Conservation (phyloP, 2,113 vertebrate genomes). For the Psilopogon haemacephalus region DNA sequence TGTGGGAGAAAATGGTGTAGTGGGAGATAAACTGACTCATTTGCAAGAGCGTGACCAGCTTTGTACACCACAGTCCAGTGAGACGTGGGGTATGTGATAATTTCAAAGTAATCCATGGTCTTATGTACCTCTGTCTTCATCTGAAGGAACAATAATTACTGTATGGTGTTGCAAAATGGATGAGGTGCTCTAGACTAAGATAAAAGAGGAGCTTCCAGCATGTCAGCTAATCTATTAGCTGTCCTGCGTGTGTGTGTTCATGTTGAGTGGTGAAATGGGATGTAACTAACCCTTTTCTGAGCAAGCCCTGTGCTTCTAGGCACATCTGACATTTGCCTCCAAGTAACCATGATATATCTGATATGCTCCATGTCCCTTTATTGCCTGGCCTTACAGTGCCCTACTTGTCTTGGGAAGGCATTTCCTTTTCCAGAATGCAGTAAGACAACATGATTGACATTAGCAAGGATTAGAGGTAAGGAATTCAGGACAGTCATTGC, state of each 20-base stretch:
- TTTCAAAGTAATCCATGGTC: background rate
- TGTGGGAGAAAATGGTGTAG: background rate
- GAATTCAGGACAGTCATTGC: background rate
- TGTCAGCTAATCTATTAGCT: background rate
- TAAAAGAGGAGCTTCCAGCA: background rate
- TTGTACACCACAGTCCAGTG: background rate
- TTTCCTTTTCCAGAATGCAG: background rate
- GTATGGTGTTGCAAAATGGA: background rate
- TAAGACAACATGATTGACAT: background rate
- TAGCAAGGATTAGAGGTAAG: background rate
- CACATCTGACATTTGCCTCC: slow-evolving; percentile 10
- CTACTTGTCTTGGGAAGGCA: background rate
- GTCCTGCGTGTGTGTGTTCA: background rate
- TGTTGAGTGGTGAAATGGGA: background rate
- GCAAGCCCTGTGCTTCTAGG: background rate
- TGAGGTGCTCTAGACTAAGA: background rate
- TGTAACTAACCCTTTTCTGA: background rate
- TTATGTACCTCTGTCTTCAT: background rate
- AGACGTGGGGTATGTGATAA: background rate
- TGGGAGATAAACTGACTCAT: background rate
- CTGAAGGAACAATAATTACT: background rate
- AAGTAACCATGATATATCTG: background rate
- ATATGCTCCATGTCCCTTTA: background rate
- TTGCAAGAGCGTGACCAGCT: background rate
- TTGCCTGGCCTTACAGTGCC: background rate